Evolutionary conservation across 53 echinoderm and acorn worm genomes (phyloP), one percentile per base, ranked within the genome.

Genomic region (Crossaster papposus): DNA sequence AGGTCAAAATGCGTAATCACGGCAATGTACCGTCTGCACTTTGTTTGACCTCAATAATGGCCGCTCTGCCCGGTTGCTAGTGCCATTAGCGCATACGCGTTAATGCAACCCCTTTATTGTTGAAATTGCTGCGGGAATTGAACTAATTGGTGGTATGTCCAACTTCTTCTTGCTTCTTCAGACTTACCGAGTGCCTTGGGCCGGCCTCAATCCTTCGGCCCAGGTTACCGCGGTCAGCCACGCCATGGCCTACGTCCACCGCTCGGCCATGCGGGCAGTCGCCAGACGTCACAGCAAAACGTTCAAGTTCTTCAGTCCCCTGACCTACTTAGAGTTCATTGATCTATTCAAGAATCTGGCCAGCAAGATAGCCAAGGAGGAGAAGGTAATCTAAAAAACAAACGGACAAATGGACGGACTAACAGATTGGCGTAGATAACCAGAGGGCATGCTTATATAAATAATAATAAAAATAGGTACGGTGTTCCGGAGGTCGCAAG

Each of bases 301-400:
- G n/a, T 80, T 90, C 92, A 92, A 95, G 77, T 91, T 99, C 83
- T 99, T 93, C 84, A 94, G 93, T 77, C 99, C 99, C 11, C 70
- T 92, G 54, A 96, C 94, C 70, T 99, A 90, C 90, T 77, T 99
- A 18, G 99, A 99, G 77, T 99, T 99, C 81, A 89, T 99, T 81
- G 99, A 99, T 80, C 96, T 99, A 75, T 99, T 99, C 92, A 99
- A 99, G 79, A 96, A 89, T 62, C 81, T 99, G 28, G 91, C 92
- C 36, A 94, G 92, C 89, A 95, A 96, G 83, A 95, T 99, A 71
- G 89, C 82, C 72, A 99, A 92, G 76, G 94, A 94, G 68, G 94
- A 99, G 68, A 96, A 89, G 90, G 99, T 99, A 78, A 71, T 82
- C 30, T 68, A 11, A 23, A 68, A 68, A 2, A 4, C 17, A 68